A percentile compares a stretch with the other conserved stretches of the same genome.
These are phyloP conservation scores for Schizothorax lantsangensis DNA, from an alignment of 2,797 vertebrate genomes.

Conservation along the genomic window DNA sequence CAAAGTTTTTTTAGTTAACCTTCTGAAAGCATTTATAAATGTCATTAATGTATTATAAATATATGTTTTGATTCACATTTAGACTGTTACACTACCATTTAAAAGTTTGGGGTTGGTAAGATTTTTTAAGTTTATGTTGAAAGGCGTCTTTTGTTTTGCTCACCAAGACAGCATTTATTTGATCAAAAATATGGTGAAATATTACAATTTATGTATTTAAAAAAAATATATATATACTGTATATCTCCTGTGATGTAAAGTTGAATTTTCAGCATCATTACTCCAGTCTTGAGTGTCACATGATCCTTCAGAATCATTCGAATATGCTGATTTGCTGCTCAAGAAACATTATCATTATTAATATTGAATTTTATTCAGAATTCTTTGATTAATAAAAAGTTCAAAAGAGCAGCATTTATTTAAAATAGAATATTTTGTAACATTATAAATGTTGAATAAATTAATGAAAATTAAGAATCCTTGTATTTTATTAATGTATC, in stretches of 20 bases:
- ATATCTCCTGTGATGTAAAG: background rate
- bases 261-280: background rate
- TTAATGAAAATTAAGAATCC: background rate
- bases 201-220: background rate
- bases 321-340: no score
- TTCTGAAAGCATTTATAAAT: background rate
- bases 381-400: background rate
- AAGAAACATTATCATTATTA: no score
- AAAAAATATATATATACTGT: background rate
- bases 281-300: background rate
- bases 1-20: background rate
- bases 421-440: background rate
- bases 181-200: background rate
- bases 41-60: background rate
- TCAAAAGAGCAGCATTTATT: background rate
- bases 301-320: background rate
- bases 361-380: background rate
- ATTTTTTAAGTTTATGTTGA: background rate
- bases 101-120: background rate
- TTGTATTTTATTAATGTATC: background rate
- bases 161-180: background rate
- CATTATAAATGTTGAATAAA: background rate
- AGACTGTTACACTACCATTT: background rate
- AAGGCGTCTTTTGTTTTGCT: background rate
- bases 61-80: background rate